Base-by-base conservation (phyloP, 2,797 vertebrate genomes). In the Betta splendens region DNA sequence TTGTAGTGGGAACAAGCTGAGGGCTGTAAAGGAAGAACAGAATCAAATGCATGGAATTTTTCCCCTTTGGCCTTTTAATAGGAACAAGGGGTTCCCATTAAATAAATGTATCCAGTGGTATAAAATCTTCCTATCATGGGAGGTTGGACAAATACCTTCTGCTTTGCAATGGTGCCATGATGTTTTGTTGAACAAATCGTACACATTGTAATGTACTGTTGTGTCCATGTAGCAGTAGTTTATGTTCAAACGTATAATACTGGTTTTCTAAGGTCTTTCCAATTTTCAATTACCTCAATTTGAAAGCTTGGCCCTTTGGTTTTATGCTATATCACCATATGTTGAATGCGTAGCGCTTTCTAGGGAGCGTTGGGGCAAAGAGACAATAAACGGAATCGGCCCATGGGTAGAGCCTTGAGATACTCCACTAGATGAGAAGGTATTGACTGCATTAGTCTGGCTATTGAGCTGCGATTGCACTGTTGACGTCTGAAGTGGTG, bases 331-430 rank as follows among this genome's bases (percentile, higher is more conserved):
- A 54, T 62, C 33, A 10, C 16, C 16, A 26, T 35, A 11, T 47
- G 7, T 21, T 9, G 15, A 31, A 29, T 36, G 43, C 29, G 18
- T 26, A 8, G 9, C 15, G 43, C 39, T 43, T 62, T 42, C 45
- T 23, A 40, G 11, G 12, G 13, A 49, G 46, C 12, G 20, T 17
- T 8, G 26, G 9, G 23, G 18, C 25, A 42, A 22, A 37, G 28
- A 35, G n/a, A 26, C 23, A 57, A 55, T 18, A 12, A 80, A 68
- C 6, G 39, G 11, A 53, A 40, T 31, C 1, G 7, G 50, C 31
- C 53, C 16, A 0, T 29, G 12, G 43, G 51, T 22, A 33, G 63
- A 79, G 53, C 66, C 75, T 65, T 68, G 70, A 63, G 64, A 43
- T 38, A 39, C 54, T 59, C 50, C 46, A 8, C 40, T 9, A 18